Evolutionary conservation across 2,888 invertebrate species (phyloP).

Genomic region (Hemicrepidius hirtus): DNA sequence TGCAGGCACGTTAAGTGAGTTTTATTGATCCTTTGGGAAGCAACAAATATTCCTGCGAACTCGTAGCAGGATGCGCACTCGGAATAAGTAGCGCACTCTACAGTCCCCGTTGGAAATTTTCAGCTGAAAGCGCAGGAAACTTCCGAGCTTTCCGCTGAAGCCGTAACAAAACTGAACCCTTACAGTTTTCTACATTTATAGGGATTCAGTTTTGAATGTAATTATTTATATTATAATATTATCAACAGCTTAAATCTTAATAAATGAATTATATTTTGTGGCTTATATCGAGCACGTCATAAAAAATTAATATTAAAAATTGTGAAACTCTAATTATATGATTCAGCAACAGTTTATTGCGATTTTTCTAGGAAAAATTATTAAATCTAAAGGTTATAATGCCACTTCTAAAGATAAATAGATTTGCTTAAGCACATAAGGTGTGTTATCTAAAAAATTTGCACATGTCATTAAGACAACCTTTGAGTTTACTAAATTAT

Average conservation of each 20-base stretch:
- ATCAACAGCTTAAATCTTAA: too few relatives aligned
- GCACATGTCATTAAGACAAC: too few relatives aligned
- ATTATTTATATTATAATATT: too few relatives aligned
- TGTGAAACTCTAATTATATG: too few relatives aligned
- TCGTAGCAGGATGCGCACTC: not conserved
- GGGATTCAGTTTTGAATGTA: not conserved
- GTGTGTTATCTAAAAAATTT: too few relatives aligned
- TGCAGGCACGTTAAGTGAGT: constrained; percentile 14
- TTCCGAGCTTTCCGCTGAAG: constrained; percentile 2
- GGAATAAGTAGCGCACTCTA: constrained; percentile 19
- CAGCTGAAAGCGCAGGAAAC: constrained; percentile 23
- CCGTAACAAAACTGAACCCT: not conserved
- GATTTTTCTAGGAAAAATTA: too few relatives aligned
- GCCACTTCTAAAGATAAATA: too few relatives aligned
- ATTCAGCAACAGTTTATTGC: not conserved
- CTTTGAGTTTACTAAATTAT: too few relatives aligned
- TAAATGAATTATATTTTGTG: not conserved
- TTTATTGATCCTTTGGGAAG: constrained; percentile 35
- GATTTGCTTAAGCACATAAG: too few relatives aligned
- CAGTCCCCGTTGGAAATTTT: not conserved
- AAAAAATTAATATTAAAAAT: too few relatives aligned
- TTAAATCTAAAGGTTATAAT: too few relatives aligned
- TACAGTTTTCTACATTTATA: not conserved
- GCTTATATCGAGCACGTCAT: constrained; percentile 1
- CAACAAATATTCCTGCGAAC: constrained; percentile 5